Evolutionary conservation across 2,113 vertebrate genomes (phyloP), one percentile per base, ranked within the genome.

Genomic region (Sardina pilchardus): DNA sequence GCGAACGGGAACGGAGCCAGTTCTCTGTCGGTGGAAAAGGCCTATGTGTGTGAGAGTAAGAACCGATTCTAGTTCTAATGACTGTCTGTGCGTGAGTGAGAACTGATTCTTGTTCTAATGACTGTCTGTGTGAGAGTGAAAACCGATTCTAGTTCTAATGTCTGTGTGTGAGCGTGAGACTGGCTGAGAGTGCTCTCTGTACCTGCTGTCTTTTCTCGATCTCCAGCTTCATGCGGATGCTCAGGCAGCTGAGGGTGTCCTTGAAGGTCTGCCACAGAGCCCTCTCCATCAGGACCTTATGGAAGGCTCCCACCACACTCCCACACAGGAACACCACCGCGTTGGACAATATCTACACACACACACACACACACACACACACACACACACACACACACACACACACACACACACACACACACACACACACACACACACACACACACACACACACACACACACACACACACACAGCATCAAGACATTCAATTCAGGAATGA

Each of bases 161-260:
- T 47, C 2, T 47, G 7, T 47, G 45, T 47, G 45, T 47, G 56
- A 63, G 56, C 8, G 56, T 24, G 21, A 16, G 6, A 8, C 21
- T 0, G 5, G 78, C 3, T 7, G 85, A 3, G 45, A 30, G 81
- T 7, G 44, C 45, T 56, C 1, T 89, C 94, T 89, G 78, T 71
- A 99, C 98, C 96, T 99, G 98, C 86, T 99, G 98, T 85, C 97
- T 96, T 90, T 99, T 99, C 88, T 99, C 97, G 8, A 98, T 94
- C 91, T 98, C 97, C 90, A 99, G 89, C 92, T 99, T 99, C 94
- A 97, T 96, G 59, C 97, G 95, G 92, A 97, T 97, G 88, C 97
- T 94, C 84, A 99, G 96, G 89, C 97, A 98, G 90, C 96, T 97
- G 6, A 97, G 91, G 0, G 97, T 98, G 90, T 99, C 97, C 88